Evolutionary conservation across 2,888 invertebrate species (phyloP).

Genomic region (Acrobasis repandana): DNA sequence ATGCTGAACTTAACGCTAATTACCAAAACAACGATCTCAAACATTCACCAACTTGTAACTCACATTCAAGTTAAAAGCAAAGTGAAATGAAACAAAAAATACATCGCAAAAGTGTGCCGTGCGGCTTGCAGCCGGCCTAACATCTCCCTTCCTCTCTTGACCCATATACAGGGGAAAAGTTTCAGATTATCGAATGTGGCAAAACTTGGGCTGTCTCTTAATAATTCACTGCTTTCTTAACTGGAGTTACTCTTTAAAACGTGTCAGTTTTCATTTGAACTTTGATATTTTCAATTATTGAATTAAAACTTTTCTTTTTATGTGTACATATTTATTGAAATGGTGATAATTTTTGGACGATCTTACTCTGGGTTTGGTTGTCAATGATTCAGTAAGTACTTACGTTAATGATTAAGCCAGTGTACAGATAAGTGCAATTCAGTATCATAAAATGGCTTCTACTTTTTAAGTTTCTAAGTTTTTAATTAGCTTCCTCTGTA

Average conservation of each 20-base stretch:
- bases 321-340: too few species aligned
- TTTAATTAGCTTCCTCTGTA: too few species aligned
- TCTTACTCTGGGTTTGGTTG: neutral
- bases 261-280: neutral
- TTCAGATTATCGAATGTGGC: conserved; percentile 68
- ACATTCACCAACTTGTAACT: neutral
- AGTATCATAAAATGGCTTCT: too few species aligned
- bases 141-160: conserved; percentile 55
- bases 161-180: conserved; percentile 65
- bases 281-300: neutral
- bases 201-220: conserved; percentile 41
- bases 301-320: neutral
- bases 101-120: neutral
- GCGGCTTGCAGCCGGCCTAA: conserved; percentile 26
- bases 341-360: neutral
- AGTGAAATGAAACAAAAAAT: conserved; percentile 4
- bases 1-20: too few species aligned
- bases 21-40: neutral
- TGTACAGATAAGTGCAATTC: too few species aligned
- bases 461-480: too few species aligned
- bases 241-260: neutral
- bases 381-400: neutral
- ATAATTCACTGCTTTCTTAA: conserved; percentile 17
- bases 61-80: neutral
- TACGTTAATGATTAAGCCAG: too few species aligned